Conservation (phyloP, 2,113 vertebrate genomes). For the Xyrauchen texanus region DNA sequence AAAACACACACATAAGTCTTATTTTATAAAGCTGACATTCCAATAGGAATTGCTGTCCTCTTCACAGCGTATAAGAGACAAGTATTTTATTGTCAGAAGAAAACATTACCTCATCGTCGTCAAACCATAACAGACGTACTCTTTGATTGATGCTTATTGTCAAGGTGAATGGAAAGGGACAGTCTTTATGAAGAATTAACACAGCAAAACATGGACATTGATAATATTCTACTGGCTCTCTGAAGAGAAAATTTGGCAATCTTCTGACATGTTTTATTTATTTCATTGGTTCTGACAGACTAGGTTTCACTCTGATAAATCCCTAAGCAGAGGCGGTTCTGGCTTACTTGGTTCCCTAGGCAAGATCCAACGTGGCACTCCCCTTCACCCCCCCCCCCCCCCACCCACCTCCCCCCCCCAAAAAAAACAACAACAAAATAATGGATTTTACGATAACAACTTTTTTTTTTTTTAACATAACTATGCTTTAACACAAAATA, state of each 20-base stretch:
- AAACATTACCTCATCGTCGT: constrained; percentile 27
- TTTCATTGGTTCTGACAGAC: too few relatives aligned
- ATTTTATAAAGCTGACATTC: constrained; percentile 36
- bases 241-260: background rate
- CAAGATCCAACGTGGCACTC: too few relatives aligned
- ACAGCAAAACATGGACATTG: constrained; percentile 1
- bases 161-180: constrained; percentile 26
- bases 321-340: too few relatives aligned
- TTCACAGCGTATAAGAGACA: constrained; percentile 7
- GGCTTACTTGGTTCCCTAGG: too few relatives aligned
- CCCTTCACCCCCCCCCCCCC: too few relatives aligned
- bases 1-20: constrained; percentile 9
- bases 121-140: constrained; percentile 11
- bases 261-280: background rate
- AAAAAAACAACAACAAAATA: too few relatives aligned
- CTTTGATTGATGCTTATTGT: constrained; percentile 29
- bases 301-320: too few relatives aligned
- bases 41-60: constrained; percentile 25
- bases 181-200: constrained; percentile 18
- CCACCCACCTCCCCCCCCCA: too few relatives aligned
- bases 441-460: too few relatives aligned
- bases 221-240: background rate
- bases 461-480: too few relatives aligned
- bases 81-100: constrained; percentile 29
- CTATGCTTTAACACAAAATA: too few relatives aligned